Base-by-base conservation (phyloP, 1,140 invertebrate species). In the Teleogryllus occipitalis region DNA sequence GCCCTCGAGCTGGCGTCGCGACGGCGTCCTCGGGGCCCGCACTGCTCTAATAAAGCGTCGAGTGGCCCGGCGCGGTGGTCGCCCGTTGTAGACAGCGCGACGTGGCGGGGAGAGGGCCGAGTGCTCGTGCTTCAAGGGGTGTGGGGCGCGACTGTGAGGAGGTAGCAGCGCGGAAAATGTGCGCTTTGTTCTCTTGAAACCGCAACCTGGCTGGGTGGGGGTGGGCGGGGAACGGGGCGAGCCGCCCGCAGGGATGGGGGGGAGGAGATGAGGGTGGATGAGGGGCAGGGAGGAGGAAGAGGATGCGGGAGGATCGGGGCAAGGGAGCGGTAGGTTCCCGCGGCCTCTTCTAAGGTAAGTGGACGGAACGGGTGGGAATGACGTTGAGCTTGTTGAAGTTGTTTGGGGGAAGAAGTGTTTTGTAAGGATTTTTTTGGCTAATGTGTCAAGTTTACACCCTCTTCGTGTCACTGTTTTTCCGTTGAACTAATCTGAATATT, bases 151-250 rank as follows among this genome's bases (percentile, higher is more conserved):
- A 48, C 76, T 48, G 48, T 77, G n/a, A 77, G 21, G 47, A 77
- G 76, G 76, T 77, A 77, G 48, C 76, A 48, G 76, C 8, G 47
- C 48, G 76, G 76, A 77, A 77, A 21, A 49, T 21, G 48, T 77
- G 76, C 8, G 39, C 22, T n/a, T 77, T 77, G 76, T 77, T 77
- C 76, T 77, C 39, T 48, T 77, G 76, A 77, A 77, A 77, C 76
- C 76, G 47, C 76, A 77, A 77, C 76, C 76, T 21, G n/a, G 48
- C 21, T 48, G 47, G 76, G 75, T 47, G 39, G 39, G 74, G 15
- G 47, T 27, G 75, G 39, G 12, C n/a, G 75, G 47, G 10, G 10
- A 7, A 22, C 46, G n/a, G 47, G n/a, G 10, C 54, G 54, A 39
- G 54, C 54, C 54, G 54, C 10, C 18, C 54, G 10, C 10, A 7